Conservation (phyloP, 2,797 vertebrate genomes). For the Cynodonichthys magdalenae region DNA sequence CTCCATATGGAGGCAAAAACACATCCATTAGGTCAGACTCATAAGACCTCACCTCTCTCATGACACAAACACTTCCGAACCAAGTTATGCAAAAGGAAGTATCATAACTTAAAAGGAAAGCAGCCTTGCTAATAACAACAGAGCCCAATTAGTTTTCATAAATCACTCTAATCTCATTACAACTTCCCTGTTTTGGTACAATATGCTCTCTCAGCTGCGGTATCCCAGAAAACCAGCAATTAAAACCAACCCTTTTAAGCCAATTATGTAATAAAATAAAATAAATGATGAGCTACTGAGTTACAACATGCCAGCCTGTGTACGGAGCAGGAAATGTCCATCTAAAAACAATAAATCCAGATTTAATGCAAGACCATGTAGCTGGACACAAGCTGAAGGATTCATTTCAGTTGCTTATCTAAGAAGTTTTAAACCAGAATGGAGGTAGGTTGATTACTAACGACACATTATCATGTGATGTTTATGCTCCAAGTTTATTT, state of each 20-base stretch:
- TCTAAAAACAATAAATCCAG: constrained; percentile 15
- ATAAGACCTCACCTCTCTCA: constrained; percentile 1
- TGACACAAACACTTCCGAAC: constrained; percentile 30
- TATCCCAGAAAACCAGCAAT: constrained; percentile 25
- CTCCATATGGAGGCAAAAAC: constrained; percentile 40
- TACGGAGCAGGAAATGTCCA: constrained; percentile 8
- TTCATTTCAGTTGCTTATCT: constrained; percentile 3
- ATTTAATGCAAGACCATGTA: neutral
- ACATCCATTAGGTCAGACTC: constrained; percentile 6
- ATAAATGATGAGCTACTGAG: constrained; percentile 24
- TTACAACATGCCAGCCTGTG: constrained; percentile 6
- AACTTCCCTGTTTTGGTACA: constrained; percentile 31
- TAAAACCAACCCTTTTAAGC: constrained; percentile 19
- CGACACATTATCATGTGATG: neutral
- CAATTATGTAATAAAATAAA: constrained; percentile 24
- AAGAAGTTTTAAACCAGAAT: neutral
- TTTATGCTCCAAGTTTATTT: neutral
- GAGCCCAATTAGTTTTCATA: constrained; percentile 56
- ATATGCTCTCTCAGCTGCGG: constrained; percentile 27
- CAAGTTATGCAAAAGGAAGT: constrained; percentile 19
- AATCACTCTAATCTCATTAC: constrained; percentile 46
- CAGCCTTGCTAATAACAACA: constrained; percentile 45
- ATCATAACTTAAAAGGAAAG: constrained; percentile 28
- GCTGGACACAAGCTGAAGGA: neutral
- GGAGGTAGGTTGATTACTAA: neutral